Evolutionary conservation across 1,140 invertebrate genomes (phyloP), one percentile per base, ranked within the genome.

Genomic region (Nephotettix cincticeps): DNA sequence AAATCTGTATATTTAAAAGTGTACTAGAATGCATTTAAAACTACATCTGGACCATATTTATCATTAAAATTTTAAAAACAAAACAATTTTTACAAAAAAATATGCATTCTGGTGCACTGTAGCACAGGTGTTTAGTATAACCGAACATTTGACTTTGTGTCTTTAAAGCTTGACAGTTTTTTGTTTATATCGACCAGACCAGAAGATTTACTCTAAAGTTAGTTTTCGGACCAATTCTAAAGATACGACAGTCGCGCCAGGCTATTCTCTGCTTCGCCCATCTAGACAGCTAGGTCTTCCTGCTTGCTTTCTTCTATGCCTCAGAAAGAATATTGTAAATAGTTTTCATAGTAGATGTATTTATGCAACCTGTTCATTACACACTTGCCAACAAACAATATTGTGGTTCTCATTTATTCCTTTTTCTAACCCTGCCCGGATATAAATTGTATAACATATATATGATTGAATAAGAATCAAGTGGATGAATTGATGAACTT

Each of bases 321-420:
- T 29, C 56, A 51, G 56, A 61, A 21, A 13, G 47, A 67, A 45
- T 67, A 67, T 67, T 67, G 64, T 67, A 67, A 43, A 67, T 67
- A 67, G 64, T 67, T 67, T 67, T 67, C 64, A 67, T 67, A 67
- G 64, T 67, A 40, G 30, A 67, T 67, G 64, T 67, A 67, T 67
- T 67, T 67, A 67, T 67, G 64, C 64, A 67, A 67, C 64, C 30
- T 67, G 64, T 67, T 67, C 64, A 67, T 67, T 67, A 67, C 36
- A 67, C 64, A 67, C 64, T 67, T 67, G 64, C 32, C 64, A 67
- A 67, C n/a, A 67, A 67, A 32, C 30, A 32, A 36, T 25, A 64
- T 19, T 28, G 61, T 1, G 17, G 29, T 64, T 64, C 32, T 51
- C 6, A 11, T 51, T 9, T 4, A 19, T n/a, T 21, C 47, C 21